Evolutionary conservation across 2,797 vertebrate species (phyloP).

Genomic region (Acrossocheilus fasciatus): DNA sequence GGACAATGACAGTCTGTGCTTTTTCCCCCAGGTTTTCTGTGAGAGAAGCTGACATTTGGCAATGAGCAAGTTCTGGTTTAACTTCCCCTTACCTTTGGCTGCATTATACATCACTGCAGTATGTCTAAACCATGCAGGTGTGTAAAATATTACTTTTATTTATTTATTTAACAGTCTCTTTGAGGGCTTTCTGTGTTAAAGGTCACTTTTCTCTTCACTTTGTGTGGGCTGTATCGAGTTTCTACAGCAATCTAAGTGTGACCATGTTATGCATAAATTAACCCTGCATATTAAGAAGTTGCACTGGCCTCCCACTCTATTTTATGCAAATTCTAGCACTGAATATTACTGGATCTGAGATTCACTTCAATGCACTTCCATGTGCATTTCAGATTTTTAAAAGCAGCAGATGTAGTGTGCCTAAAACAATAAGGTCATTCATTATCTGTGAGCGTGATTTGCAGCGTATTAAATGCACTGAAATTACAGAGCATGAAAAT

Average conservation of each 20-base stretch:
- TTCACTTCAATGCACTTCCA: not conserved
- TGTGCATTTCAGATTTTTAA: not conserved
- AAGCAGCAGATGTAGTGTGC: not conserved
- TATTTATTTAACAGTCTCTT: not conserved
- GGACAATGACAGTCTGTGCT: conserved; percentile 4
- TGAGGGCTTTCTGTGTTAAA: conserved; percentile 10
- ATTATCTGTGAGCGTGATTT: not conserved
- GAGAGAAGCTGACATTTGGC: conserved; percentile 54
- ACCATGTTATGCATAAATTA: conserved; percentile 40
- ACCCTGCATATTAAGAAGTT: conserved; percentile 48
- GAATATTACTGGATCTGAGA: not conserved
- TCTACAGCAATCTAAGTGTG: conserved; percentile 22
- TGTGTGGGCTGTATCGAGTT: conserved; percentile 16
- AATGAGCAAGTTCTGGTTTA: conserved; percentile 63
- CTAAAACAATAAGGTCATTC: not conserved
- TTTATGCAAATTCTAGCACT: not conserved
- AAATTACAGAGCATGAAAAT: conserved; percentile 5
- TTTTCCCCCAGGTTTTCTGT: conserved; percentile 30
- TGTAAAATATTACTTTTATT: conserved; percentile 56
- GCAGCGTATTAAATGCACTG: not conserved
- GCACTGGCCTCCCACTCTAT: conserved; percentile 36
- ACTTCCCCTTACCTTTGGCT: conserved; percentile 52
- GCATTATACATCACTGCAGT: conserved; percentile 63
- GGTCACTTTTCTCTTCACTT: conserved; percentile 30
- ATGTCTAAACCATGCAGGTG: conserved; percentile 70